phyloP scores from a whole-genome alignment of 2,888 invertebrate genomes.

The Campopleginae sp. region DNA sequence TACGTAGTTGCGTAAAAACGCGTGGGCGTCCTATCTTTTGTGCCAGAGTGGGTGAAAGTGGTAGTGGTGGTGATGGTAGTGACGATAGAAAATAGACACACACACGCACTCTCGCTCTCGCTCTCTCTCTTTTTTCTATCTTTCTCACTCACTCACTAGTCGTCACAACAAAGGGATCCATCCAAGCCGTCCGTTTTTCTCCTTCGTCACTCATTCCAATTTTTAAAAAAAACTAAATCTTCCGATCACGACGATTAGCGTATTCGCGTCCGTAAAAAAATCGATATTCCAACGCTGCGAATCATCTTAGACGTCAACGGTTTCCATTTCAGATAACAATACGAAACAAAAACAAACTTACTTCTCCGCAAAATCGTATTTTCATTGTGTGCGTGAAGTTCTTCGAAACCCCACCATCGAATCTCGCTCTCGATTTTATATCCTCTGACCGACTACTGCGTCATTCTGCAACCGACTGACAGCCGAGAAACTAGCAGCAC shows the following conservation, averaged over 20 bases:
- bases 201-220: constrained; percentile 3
- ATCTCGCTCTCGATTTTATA: constrained; percentile 49
- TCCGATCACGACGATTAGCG: constrained; percentile 2
- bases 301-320: constrained; percentile 7
- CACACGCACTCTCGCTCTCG: constrained; percentile 48
- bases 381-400: constrained; percentile 77
- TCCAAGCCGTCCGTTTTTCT: constrained; percentile 23
- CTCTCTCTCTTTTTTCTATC: constrained; percentile 10
- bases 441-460: constrained; percentile 78
- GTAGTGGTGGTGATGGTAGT: constrained; percentile 40
- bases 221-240: neutral
- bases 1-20: constrained; percentile 69
- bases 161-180: constrained; percentile 64
- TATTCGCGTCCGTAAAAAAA: neutral
- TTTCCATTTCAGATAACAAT: constrained; percentile 10
- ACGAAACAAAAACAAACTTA: constrained; percentile 71
- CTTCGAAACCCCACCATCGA: constrained; percentile 65
- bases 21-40: constrained; percentile 62
- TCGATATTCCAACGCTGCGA: neutral
- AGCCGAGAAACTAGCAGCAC: constrained; percentile 67
- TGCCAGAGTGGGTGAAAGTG: constrained; percentile 44
- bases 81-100: constrained; percentile 65
- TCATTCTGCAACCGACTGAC: constrained; percentile 77
- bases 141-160: constrained; percentile 44
- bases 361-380: constrained; percentile 77